Evolutionary conservation across 1,140 invertebrate genomes (phyloP), one percentile per base, ranked within the genome.

Genomic region (Drosophila chauvacae): DNA sequence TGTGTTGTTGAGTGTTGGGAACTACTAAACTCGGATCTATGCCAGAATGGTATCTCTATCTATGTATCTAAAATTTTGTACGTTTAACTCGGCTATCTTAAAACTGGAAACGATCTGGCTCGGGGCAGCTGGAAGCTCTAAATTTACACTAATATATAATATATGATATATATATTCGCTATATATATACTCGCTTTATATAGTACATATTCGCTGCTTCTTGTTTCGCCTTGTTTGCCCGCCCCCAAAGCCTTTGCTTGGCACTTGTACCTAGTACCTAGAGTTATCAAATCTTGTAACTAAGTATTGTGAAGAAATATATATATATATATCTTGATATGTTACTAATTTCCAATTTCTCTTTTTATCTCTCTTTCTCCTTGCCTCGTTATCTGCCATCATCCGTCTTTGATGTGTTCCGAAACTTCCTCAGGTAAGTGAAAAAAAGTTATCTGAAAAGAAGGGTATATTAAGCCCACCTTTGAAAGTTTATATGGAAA

Each of bases 221-320:
- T 42, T 69, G 50, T 68, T 69, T 57, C 37, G 55, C 50, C 57
- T 76, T 51, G 28, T 55, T 63, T 76, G 70, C 70, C 71, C 41
- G 62, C 47, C 30, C 60, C 63, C 14, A 20, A 70, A 56, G 74
- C 74, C 74, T 77, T 77, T 77, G 74, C 74, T 77, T 77, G 74
- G 73, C 74, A 77, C 74, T 44, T 57, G 56, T 77, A 65, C 47
- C 16, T 53, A 59, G 55, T 33, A 20, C 14, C 4, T 48, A 56
- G 30, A 58, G n/a, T 37, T 14, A 11, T n/a, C 18, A 23, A 23
- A 47, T 23, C 30, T 71, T 33, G 35, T 59, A 59, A 30, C 44
- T 23, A 45, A 28, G 37, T 59, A 37, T 37, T 72, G 44, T 60
- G 9, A 47, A 10, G 1, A 23, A n/a, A n/a, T 26, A 50, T 51